Conservation (phyloP, 2,797 vertebrate genomes). For the Pyrocephalus nanus region DNA sequence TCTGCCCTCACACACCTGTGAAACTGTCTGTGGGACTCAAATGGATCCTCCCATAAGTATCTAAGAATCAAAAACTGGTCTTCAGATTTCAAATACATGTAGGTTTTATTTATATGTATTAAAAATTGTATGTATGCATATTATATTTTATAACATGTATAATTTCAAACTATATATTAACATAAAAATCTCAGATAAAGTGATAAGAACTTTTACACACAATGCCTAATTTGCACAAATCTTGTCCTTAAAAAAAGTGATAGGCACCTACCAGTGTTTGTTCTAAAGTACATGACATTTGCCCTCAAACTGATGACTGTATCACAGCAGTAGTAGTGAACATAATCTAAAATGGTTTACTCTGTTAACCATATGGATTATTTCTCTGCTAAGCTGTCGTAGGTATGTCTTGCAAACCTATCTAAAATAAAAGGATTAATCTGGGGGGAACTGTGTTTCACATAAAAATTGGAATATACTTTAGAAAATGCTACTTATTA, state of each 20-base stretch:
- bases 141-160: background rate
- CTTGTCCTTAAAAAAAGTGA: background rate
- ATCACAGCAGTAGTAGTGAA: background rate
- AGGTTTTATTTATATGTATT: background rate
- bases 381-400: background rate
- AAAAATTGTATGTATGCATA: background rate
- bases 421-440: background rate
- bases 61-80: background rate
- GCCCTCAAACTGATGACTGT: background rate
- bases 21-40: background rate
- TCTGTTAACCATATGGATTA: background rate
- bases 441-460: background rate
- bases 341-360: background rate
- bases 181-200: slow-evolving; percentile 35
- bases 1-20: background rate
- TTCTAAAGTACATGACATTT: background rate
- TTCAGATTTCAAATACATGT: background rate
- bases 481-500: background rate
- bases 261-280: background rate
- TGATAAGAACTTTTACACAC: background rate
- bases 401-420: background rate
- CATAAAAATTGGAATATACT: background rate
- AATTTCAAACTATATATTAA: background rate
- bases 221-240: background rate
- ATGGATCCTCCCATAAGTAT: accelerated